Evolutionary conservation across 2,797 vertebrate genomes (phyloP).

Genomic region (Hippoglossus hippoglossus): DNA sequence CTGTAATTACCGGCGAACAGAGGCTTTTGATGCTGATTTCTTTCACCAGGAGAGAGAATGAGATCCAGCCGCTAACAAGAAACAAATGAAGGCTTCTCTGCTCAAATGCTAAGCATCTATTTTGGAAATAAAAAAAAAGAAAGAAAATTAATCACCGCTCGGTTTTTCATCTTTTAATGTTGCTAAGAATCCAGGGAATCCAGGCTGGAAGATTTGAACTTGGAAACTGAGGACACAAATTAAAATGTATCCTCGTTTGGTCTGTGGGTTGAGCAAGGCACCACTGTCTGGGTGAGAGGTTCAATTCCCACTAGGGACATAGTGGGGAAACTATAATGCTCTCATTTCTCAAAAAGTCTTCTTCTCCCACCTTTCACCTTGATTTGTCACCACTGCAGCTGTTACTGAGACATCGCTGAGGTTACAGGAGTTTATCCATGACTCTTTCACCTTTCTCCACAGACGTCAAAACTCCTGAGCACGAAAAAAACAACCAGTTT

Average conservation of each 20-base stretch:
- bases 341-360: neutral
- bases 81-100: constrained; percentile 60
- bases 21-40: constrained; percentile 95
- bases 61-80: constrained; percentile 64
- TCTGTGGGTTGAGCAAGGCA: constrained; percentile 35
- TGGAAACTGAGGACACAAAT: constrained; percentile 32
- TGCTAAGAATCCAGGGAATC: constrained; percentile 40
- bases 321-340: neutral
- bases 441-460: constrained; percentile 70
- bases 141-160: constrained; percentile 58
- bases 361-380: constrained; percentile 12
- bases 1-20: constrained; percentile 96
- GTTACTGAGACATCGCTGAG: constrained; percentile 35
- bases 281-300: neutral
- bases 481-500: constrained; percentile 87
- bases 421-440: constrained; percentile 76
- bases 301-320: constrained; percentile 7
- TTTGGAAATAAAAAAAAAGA: constrained; percentile 42
- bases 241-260: constrained; percentile 21
- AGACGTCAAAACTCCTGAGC: constrained; percentile 83
- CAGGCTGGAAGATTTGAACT: constrained; percentile 38
- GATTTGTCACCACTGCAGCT: constrained; percentile 19
- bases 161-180: constrained; percentile 66
- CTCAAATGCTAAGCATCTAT: constrained; percentile 86
- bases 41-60: constrained; percentile 87